A percentile compares a stretch with the other conserved stretches of the same genome.
phyloP scores from a whole-genome alignment of 2,113 vertebrate genomes.

The Myotis davidii region DNA sequence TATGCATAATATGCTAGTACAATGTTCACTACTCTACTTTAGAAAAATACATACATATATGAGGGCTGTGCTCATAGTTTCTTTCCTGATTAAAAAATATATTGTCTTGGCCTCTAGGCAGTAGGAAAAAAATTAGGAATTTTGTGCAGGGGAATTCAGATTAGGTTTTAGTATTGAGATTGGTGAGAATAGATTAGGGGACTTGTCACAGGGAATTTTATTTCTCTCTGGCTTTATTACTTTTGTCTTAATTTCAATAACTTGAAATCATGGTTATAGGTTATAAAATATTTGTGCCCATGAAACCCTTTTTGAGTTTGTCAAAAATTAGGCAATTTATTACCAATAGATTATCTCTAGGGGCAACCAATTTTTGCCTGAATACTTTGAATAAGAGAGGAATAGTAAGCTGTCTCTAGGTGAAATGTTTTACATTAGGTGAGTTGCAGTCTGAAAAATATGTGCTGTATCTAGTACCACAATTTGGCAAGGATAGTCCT shows the following conservation, averaged over 20 bases:
- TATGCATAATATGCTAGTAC: background rate
- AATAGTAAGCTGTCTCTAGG: background rate
- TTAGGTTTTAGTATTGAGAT: constrained; percentile 48
- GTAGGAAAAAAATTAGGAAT: constrained; percentile 16
- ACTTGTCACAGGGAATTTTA: background rate
- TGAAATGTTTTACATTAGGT: constrained; percentile 29
- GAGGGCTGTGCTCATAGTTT: background rate
- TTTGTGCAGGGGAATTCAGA: background rate
- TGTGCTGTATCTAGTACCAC: background rate
- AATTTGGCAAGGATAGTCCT: background rate
- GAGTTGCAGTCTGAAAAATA: constrained; percentile 18
- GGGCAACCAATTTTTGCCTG: constrained; percentile 18
- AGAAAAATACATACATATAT: background rate
- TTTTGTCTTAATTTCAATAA: constrained; percentile 44
- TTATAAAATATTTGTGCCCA: constrained; percentile 55
- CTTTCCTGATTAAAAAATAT: background rate
- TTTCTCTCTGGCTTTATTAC: background rate
- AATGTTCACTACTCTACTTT: background rate
- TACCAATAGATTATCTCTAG: constrained; percentile 27
- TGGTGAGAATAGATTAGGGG: background rate
- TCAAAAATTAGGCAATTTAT: background rate
- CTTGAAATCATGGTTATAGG: constrained; percentile 22
- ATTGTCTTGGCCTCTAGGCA: background rate
- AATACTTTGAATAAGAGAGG: constrained; percentile 23
- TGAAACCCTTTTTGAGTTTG: constrained; percentile 37